Base-by-base conservation (phyloP, 2,113 vertebrate species). In the Talpa occidentalis region DNA sequence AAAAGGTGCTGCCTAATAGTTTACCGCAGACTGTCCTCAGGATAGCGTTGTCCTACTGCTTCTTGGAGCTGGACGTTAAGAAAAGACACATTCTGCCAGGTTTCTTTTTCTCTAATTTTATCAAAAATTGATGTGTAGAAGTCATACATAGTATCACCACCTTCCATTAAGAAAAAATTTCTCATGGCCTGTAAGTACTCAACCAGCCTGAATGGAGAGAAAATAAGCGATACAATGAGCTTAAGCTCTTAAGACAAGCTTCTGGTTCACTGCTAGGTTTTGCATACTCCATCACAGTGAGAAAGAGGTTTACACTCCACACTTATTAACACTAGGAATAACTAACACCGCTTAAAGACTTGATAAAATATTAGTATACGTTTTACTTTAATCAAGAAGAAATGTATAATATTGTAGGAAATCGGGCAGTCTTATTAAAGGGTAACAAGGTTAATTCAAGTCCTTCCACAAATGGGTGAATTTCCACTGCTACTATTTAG, bases 71-170 rank as follows among this genome's bases (percentile, higher is more conserved):
- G 99, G 32, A 99, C 98, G 4, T 99, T 99, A 85, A 99, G 99
- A 95, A 99, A 99, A 15, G 99, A 99, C 83, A 98, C 98, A 97
- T 99, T 99, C 98, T 99, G 99, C 99, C 99, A 99, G 95, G 98
- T 98, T 97, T 99, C 99, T 93, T 99, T 99, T 97, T 99, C 99
- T 97, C 99, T 98, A 93, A 99, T 99, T 97, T 99, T 99, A 94
- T 99, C 99, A 98, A 99, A 99, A 98, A 99, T 99, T 56, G 99
- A 99, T 0, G 99, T 99, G 97, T 99, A 99, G 97, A 99, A 99
- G 97, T 99, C 99, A 93, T 99, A 99, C 99, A 99, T 99, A 54
- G 99, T 99, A 98, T 99, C 99, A 49, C 99, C 99, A n/a, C 99
- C 99, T 98, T 99, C 99, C 97, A 99, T 98, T 87, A 99, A 98